A percentile compares a stretch with the other conserved stretches of the same genome.
These are phyloP conservation scores for Caranx melampygus DNA, from an alignment of 2,113 vertebrate species.

Conservation along the genomic window DNA sequence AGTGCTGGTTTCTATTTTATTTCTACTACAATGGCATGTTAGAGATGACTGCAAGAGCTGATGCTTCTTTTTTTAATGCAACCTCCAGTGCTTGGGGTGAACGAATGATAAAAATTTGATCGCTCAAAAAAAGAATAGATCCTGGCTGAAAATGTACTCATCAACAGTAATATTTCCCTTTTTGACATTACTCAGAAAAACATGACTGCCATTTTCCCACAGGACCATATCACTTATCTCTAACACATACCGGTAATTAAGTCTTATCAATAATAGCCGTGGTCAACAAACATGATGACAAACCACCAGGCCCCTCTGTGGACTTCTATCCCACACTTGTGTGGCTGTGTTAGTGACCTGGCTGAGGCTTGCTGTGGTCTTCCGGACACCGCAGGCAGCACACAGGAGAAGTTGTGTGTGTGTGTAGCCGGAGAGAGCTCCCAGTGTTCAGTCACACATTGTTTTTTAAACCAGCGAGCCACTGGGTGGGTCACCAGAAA, in stretches of 20 bases:
- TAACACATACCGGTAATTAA: background rate
- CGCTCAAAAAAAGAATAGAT: too few relatives aligned
- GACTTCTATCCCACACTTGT: too few relatives aligned
- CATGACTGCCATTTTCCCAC: too few relatives aligned
- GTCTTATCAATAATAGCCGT: background rate
- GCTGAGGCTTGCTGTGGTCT: background rate
- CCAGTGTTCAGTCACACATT: slow-evolving; percentile 49
- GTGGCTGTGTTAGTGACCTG: background rate
- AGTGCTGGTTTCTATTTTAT: too few relatives aligned
- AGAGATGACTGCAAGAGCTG: too few relatives aligned
- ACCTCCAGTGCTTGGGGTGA: too few relatives aligned
- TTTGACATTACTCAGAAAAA: background rate
- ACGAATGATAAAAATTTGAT: too few relatives aligned
- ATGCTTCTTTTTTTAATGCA: background rate
- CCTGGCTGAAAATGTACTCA: background rate
- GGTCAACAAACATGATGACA: background rate
- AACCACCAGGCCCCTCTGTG: too few relatives aligned
- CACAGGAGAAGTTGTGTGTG: slow-evolving; percentile 29
- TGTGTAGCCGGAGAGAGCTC: slow-evolving; percentile 18
- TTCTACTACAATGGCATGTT: too few relatives aligned
- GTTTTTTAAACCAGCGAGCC: slow-evolving; percentile 55
- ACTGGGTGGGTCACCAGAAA: slow-evolving; percentile 80
- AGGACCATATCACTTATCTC: background rate
- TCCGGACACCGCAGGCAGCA: background rate
- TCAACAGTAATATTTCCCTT: background rate